phyloP scores from a whole-genome alignment of 1,140 invertebrate species.

The Atta texana region DNA sequence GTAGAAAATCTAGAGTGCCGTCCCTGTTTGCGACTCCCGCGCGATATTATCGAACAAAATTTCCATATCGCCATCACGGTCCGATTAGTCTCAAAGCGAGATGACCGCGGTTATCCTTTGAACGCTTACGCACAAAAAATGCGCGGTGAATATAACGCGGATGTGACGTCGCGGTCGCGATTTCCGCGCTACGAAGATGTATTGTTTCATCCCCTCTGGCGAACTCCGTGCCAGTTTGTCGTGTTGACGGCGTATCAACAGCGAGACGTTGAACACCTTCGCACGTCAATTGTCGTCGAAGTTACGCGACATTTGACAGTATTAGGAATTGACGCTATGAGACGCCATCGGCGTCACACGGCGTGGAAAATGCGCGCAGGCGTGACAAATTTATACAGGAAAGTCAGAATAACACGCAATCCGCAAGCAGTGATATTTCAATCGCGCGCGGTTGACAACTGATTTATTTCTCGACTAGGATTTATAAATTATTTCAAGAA shows the following conservation, averaged over 20 bases:
- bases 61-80: conserved; percentile 36
- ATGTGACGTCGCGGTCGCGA: neutral
- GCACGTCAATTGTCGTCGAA: conserved; percentile 20
- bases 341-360: neutral
- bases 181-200: neutral
- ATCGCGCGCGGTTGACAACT: neutral
- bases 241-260: conserved; percentile 10
- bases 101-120: neutral
- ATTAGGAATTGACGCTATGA: conserved; percentile 30
- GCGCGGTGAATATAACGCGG: neutral
- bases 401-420: conserved; percentile 4
- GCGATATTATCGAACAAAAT: conserved; percentile 50
- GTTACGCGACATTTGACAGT: conserved; percentile 34
- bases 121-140: conserved; percentile 31
- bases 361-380: neutral
- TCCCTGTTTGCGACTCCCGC: neutral
- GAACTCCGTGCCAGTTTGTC: neutral
- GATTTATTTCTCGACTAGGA: neutral
- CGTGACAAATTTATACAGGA: neutral
- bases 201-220: neutral
- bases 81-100: conserved; percentile 42
- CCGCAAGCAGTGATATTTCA: neutral
- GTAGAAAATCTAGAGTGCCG: neutral
- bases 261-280: conserved; percentile 29
- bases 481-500: conserved; percentile 24